phyloP scores from a whole-genome alignment of 53 echinoderm and acorn worm species.

The Crossaster papposus region DNA sequence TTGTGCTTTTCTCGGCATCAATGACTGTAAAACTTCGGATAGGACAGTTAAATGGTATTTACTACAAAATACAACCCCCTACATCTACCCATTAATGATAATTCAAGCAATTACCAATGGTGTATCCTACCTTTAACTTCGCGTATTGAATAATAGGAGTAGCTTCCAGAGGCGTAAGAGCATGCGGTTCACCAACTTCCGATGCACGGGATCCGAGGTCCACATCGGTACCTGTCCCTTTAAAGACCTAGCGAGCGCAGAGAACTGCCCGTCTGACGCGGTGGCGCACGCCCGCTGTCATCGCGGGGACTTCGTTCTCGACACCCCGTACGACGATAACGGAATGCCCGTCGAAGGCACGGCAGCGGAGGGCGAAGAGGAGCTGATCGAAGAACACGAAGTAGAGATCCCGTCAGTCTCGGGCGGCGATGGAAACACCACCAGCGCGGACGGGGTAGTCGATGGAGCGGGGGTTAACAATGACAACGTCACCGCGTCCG shows the following conservation, averaged over 20 bases:
- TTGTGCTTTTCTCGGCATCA: no score
- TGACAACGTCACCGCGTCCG: no score
- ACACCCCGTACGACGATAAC: slow-evolving; percentile 58
- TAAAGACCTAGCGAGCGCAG: slow-evolving; percentile 48
- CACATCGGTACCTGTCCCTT: slow-evolving; percentile 67
- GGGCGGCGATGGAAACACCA: neutral
- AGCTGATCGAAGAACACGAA: neutral
- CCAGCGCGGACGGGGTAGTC: neutral
- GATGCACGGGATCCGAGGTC: slow-evolving; percentile 72
- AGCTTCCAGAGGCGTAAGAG: slow-evolving; percentile 68
- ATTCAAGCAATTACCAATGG: no score
- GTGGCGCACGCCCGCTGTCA: slow-evolving; percentile 76
- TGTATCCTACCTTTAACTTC: no score
- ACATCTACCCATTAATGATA: no score
- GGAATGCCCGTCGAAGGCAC: neutral
- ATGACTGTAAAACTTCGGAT: no score
- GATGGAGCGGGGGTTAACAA: neutral
- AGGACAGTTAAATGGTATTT: no score
- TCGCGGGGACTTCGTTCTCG: slow-evolving; percentile 79
- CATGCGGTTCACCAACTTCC: slow-evolving; percentile 68
- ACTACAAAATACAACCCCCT: no score
- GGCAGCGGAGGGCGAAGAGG: neutral
- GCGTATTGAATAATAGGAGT: neutral
- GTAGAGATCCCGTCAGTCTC: neutral
- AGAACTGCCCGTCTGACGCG: slow-evolving; percentile 53